These are phyloP conservation scores for Meriones unguiculatus DNA, from an alignment of 2,113 vertebrate species.

Conservation along the genomic window DNA sequence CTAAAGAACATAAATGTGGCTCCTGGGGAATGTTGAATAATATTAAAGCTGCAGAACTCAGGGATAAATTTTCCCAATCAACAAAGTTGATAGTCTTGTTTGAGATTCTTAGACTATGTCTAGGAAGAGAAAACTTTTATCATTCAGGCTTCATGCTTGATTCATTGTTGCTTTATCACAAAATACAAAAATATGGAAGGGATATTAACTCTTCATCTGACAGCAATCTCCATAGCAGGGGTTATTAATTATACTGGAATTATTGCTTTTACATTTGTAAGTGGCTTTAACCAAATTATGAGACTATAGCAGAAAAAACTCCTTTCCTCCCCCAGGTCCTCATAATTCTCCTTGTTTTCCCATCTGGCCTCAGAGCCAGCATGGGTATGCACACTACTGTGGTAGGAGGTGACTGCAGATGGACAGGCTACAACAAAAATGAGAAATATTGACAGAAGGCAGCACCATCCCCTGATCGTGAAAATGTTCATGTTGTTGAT, in stretches of 20 bases:
- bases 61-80: background rate
- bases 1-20: background rate
- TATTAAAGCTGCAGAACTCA: background rate
- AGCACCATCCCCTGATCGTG: background rate
- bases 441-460: background rate
- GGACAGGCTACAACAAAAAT: background rate
- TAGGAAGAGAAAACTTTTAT: background rate
- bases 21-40: background rate
- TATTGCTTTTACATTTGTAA: background rate
- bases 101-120: background rate
- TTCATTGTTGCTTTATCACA: background rate
- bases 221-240: background rate
- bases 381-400: background rate
- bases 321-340: no score
- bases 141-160: background rate
- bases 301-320: no score
- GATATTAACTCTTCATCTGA: background rate
- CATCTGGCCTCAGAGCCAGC: background rate
- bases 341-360: background rate
- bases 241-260: background rate
- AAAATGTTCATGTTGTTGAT: conserved; percentile 69
- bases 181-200: background rate
- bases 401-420: background rate
- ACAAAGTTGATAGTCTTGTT: background rate
- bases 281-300: background rate